phyloP scores from a whole-genome alignment of 2,797 vertebrate genomes.

The Eutrigla gurnardus region DNA sequence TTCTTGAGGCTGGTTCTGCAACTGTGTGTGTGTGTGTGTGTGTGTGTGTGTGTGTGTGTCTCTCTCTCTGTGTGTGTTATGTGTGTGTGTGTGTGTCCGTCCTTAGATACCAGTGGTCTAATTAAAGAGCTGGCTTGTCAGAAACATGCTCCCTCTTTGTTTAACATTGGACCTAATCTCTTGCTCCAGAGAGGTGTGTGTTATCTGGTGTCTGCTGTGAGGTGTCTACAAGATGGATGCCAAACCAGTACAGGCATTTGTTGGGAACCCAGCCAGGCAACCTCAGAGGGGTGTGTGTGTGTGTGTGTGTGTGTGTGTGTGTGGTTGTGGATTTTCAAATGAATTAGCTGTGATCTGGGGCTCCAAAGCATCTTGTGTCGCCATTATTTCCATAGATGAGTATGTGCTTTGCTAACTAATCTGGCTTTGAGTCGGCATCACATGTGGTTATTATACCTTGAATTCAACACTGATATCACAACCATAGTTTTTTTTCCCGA shows the following conservation, averaged over 20 bases:
- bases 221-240: slow-evolving; percentile 68
- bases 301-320: slow-evolving; percentile 20
- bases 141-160: slow-evolving; percentile 74
- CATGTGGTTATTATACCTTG: not conserved
- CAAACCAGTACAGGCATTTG: slow-evolving; percentile 58
- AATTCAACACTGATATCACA: too few relatives aligned
- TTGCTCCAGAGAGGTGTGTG: slow-evolving; percentile 50
- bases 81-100: slow-evolving; percentile 8
- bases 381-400: slow-evolving; percentile 26
- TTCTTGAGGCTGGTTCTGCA: too few relatives aligned
- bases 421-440: slow-evolving; percentile 8
- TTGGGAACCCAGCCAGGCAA: slow-evolving; percentile 51
- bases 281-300: slow-evolving; percentile 10
- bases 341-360: not conserved
- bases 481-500: too few relatives aligned
- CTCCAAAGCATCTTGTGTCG: slow-evolving; percentile 12
- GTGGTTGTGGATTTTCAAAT: slow-evolving; percentile 10
- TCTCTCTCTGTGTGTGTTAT: not conserved
- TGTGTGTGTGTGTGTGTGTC: not conserved
- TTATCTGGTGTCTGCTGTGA: slow-evolving; percentile 60
- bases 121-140: slow-evolving; percentile 78
- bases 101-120: slow-evolving; percentile 67
- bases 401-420: slow-evolving; percentile 12
- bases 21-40: slow-evolving; percentile 1
- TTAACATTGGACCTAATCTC: slow-evolving; percentile 78